These are phyloP conservation scores for Danaus melanippus DNA, from an alignment of 1,140 invertebrate species.

Conservation along the genomic window DNA sequence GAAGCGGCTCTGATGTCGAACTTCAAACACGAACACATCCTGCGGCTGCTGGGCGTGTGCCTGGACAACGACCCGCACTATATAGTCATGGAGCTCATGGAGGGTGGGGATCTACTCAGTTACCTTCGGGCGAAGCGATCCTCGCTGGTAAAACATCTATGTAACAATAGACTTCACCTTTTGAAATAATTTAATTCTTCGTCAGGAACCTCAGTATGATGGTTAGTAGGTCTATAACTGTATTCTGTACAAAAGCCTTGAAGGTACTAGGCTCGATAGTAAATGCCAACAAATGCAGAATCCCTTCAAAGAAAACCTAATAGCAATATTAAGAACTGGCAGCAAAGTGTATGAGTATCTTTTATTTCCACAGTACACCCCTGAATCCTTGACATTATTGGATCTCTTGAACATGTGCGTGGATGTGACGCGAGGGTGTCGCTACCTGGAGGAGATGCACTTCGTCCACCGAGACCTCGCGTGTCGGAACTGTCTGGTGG, in stretches of 20 bases:
- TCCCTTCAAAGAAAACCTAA: too few species aligned
- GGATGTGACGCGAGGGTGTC: constrained; percentile 94
- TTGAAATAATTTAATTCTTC: background rate
- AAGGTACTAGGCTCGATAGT: too few species aligned
- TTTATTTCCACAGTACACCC: constrained; percentile 51
- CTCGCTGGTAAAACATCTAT: constrained; percentile 68
- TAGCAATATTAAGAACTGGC: too few species aligned
- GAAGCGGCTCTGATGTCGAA: constrained; percentile 98
- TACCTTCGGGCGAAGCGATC: constrained; percentile 87
- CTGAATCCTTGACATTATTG: constrained; percentile 78
- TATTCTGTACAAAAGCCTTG: too few species aligned
- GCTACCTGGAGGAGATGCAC: constrained; percentile 94
- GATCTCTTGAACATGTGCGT: constrained; percentile 94
- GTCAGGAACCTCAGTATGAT: too few species aligned
- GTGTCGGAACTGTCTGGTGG: constrained; percentile 93
- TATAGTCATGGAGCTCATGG: constrained; percentile 97
- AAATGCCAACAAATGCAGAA: too few species aligned
- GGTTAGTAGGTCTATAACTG: too few species aligned
- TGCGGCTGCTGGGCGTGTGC: constrained; percentile 93
- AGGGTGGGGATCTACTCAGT: constrained; percentile 93
- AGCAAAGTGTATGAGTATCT: background rate
- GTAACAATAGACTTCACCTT: background rate
- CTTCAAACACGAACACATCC: constrained; percentile 96
- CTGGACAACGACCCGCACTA: constrained; percentile 94
- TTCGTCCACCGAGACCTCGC: constrained; percentile 97